Conservation (phyloP, 2,888 invertebrate species). For the Homarus gammarus region DNA sequence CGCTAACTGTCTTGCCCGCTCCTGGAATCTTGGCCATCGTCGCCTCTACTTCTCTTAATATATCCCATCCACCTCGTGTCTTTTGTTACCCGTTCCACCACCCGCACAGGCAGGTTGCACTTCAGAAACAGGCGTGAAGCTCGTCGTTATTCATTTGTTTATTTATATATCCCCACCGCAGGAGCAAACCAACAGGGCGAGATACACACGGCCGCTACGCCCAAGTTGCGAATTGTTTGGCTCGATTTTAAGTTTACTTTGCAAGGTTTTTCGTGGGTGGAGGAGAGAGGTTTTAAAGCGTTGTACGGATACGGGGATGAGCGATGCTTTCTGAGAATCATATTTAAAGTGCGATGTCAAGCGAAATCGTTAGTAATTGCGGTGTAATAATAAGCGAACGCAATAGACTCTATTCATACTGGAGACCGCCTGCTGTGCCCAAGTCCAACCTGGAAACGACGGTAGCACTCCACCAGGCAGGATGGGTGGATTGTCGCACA, state of each 20-base stretch:
- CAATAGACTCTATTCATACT: conserved; percentile 58
- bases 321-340: conserved; percentile 58
- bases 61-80: background rate
- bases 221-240: conserved; percentile 13
- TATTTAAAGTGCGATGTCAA: conserved; percentile 60
- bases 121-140: conserved; percentile 51
- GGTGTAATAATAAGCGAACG: conserved; percentile 64
- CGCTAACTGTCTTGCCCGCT: conserved; percentile 4
- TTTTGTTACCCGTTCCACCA: conserved; percentile 35
- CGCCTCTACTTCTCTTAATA: background rate
- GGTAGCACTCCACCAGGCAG: conserved; percentile 41
- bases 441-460: conserved; percentile 43
- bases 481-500: conserved; percentile 13
- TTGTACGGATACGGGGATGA: conserved; percentile 15
- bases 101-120: conserved; percentile 51
- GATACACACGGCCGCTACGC: conserved; percentile 4
- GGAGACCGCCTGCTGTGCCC: conserved; percentile 48
- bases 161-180: conserved; percentile 51
- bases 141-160: conserved; percentile 62
- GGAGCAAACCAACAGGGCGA: conserved; percentile 40
- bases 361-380: conserved; percentile 68
- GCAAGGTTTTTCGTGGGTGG: background rate
- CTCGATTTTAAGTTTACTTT: background rate
- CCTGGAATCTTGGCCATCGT: conserved; percentile 3
- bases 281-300: background rate